These are phyloP conservation scores for Oplegnathus fasciatus DNA, from an alignment of 2,113 vertebrate genomes.

Conservation along the genomic window DNA sequence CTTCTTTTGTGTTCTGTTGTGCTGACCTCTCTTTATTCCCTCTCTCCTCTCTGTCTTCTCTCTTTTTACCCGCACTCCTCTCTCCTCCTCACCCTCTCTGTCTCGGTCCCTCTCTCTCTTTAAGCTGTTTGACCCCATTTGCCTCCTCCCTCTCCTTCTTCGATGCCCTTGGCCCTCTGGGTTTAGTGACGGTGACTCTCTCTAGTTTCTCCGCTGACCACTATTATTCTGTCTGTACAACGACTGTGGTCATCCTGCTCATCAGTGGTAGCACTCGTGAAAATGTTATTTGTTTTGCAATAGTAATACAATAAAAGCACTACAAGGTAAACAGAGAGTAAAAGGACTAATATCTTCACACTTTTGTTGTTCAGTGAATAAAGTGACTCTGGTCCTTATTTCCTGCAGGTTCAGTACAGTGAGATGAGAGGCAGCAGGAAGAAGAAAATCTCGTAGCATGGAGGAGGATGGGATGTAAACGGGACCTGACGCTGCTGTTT, in stretches of 20 bases:
- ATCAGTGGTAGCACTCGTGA: neutral
- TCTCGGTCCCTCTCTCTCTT: slow-evolving; percentile 20
- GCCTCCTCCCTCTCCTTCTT: slow-evolving; percentile 31
- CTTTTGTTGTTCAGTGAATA: neutral
- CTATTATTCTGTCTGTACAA: neutral
- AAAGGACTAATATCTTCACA: neutral
- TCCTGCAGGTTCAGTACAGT: slow-evolving; percentile 91
- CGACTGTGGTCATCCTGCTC: neutral
- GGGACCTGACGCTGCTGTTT: slow-evolving; percentile 17
- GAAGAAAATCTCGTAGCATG: slow-evolving; percentile 80
- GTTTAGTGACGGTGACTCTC: slow-evolving; percentile 28
- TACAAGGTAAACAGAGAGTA: neutral
- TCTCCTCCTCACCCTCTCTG: slow-evolving; percentile 12
- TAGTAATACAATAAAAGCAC: neutral
- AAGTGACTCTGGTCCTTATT: slow-evolving; percentile 45
- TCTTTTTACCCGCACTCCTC: neutral
- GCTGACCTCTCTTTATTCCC: slow-evolving; percentile 27
- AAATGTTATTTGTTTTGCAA: neutral
- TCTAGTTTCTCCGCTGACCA: slow-evolving; percentile 12
- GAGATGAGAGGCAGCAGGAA: slow-evolving; percentile 88
- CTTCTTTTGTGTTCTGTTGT: neutral
- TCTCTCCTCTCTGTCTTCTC: slow-evolving; percentile 16
- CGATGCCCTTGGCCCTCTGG: slow-evolving; percentile 40
- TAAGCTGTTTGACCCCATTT: slow-evolving; percentile 63
- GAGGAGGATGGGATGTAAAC: neutral